Evolutionary conservation across 2,113 vertebrate genomes (phyloP), one percentile per base, ranked within the genome.

Genomic region (Probosciger aterrimus): DNA sequence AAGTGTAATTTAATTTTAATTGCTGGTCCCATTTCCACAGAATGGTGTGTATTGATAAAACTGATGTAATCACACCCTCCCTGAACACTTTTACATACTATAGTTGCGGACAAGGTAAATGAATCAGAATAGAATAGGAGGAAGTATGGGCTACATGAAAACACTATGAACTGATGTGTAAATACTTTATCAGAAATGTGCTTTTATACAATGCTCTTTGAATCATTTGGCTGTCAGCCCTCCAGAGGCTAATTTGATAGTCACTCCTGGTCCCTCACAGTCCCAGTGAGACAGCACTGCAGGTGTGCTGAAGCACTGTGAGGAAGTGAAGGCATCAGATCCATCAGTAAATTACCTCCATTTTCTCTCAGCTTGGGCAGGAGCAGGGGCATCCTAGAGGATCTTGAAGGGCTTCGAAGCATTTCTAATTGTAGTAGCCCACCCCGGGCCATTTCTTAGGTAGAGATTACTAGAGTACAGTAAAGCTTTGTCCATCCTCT

Each of bases 61-160:
- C 52, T 93, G 81, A 93, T 78, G 28, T 68, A 95, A 93, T 94
- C 90, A 55, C 43, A 30, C 28, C 37, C 43, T 68, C 69, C 80
- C 64, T 78, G 68, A 82, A 75, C 19, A n/a, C 68, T 77, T 71
- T 83, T n/a, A 60, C 41, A 33, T 37, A 53, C n/a, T 2, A 2
- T 59, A 68, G 25, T 49, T 69, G 57, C 28, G 24, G 44, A 73
- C 41, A 23, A 27, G 62, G 43, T 86, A 90, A 94, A 90, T 41
- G 83, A 88, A 90, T 59, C 10, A 82, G 41, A 94, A 77, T 50
- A 88, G 85, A 97, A 96, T 90, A 75, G 92, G 62, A 95, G 85
- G 92, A 96, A 95, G 60, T 43, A 78, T 4, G 64, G 27, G 37
- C 78, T 92, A 71, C 50, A 75, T 43, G 55, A 96, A 96, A 96